Percentiles rank a stretch among this genome's conserved stretches.
These are phyloP conservation scores for Drosophila leonis DNA, from an alignment of 2,888 invertebrate species.

Conservation along the genomic window DNA sequence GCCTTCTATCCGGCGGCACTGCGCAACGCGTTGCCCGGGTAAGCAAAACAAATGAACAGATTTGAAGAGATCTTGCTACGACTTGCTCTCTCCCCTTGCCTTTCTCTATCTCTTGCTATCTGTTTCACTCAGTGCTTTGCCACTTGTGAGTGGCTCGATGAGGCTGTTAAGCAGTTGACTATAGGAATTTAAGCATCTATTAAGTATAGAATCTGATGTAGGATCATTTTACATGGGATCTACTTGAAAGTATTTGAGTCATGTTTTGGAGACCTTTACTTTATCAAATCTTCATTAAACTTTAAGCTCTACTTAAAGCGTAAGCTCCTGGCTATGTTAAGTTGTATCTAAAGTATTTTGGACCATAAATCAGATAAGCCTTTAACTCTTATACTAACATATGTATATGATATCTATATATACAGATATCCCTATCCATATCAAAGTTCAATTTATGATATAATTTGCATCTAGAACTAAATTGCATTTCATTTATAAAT, in stretches of 20 bases:
- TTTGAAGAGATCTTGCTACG: background rate
- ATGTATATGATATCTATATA: background rate
- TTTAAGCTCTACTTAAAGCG: background rate
- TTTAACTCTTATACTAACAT: too few relatives aligned
- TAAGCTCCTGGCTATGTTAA: background rate
- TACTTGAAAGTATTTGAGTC: background rate
- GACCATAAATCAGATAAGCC: too few relatives aligned
- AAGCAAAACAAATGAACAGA: conserved; percentile 83
- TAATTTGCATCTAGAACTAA: background rate
- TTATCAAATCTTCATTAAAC: background rate
- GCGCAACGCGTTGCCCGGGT: conserved; percentile 91
- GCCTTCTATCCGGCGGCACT: conserved; percentile 91
- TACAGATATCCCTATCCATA: background rate
- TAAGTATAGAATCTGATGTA: too few relatives aligned
- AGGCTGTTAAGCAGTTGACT: background rate
- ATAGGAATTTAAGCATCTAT: background rate
- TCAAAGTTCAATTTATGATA: background rate
- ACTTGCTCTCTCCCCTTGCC: background rate
- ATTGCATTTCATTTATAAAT: background rate
- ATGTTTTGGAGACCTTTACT: too few relatives aligned
- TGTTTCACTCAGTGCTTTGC: background rate
- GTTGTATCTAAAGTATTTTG: background rate
- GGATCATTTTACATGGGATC: too few relatives aligned
- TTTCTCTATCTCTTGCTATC: background rate
- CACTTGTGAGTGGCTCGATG: background rate